A percentile compares a stretch with the other conserved stretches of the same genome.
phyloP scores from a whole-genome alignment of 2,797 vertebrate genomes.

The Leontopithecus rosalia region DNA sequence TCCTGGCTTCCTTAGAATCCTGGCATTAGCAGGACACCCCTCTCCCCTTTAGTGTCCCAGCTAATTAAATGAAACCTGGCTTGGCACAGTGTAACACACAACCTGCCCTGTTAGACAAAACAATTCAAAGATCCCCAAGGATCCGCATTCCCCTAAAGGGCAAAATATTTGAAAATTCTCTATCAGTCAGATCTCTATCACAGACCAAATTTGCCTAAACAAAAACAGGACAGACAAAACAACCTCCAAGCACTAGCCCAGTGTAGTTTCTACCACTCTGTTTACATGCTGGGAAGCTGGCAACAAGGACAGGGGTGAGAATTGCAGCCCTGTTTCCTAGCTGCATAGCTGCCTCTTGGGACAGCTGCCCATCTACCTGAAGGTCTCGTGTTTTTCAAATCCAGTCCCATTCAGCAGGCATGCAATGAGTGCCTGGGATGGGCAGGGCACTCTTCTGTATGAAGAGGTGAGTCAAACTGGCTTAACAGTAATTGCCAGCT shows the following conservation, averaged over 20 bases:
- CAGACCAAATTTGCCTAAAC: conserved; percentile 32
- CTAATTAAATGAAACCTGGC: conserved; percentile 15
- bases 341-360: neutral
- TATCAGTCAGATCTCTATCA: neutral
- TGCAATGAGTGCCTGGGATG: neutral
- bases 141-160: neutral
- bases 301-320: neutral
- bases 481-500: neutral
- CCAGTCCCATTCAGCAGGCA: neutral
- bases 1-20: neutral
- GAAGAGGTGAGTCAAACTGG: neutral
- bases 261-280: neutral
- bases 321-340: neutral
- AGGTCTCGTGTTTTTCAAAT: conserved; percentile 36
- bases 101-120: conserved; percentile 7
- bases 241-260: neutral
- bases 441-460: neutral
- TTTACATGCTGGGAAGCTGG: neutral
- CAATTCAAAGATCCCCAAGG: neutral
- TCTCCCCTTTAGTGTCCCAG: neutral
- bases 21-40: neutral
- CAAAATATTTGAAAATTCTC: conserved; percentile 34
- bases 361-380: neutral
- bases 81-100: neutral
- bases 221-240: conserved; percentile 45